Evolutionary conservation across 2,797 vertebrate species (phyloP).

Genomic region (Sternarchorhynchus goeldii): DNA sequence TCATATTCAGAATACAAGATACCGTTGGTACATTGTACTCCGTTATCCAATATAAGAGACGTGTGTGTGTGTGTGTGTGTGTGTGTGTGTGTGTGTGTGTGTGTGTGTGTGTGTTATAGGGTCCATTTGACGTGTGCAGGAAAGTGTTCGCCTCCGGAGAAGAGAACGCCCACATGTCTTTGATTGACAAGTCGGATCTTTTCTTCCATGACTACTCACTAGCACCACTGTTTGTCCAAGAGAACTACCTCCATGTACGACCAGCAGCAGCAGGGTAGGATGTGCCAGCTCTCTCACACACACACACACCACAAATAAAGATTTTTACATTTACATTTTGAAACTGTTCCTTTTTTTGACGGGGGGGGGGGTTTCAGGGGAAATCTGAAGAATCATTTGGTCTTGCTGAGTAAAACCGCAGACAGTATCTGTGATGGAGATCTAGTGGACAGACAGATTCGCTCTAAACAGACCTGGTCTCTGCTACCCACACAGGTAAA

Average conservation of each 20-base stretch:
- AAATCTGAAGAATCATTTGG: slow-evolving; percentile 87
- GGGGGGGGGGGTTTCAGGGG: slow-evolving; percentile 69
- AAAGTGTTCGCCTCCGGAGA: slow-evolving; percentile 88
- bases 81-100: not conserved
- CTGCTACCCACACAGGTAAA: slow-evolving; percentile 93
- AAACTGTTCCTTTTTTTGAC: not conserved
- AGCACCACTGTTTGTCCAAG: slow-evolving; percentile 94
- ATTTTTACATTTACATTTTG: not conserved
- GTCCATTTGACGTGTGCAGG: slow-evolving; percentile 93
- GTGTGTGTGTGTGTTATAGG: slow-evolving; percentile 67
- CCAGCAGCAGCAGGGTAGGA: slow-evolving; percentile 89
- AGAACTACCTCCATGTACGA: slow-evolving; percentile 92
- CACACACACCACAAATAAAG: not conserved
- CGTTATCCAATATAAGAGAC: too few species aligned
- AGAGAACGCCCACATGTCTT: slow-evolving; percentile 85
- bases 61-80: too few species aligned
- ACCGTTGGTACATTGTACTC: not conserved
- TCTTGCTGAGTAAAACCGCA: slow-evolving; percentile 92
- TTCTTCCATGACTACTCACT: slow-evolving; percentile 98
- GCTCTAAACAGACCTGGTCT: slow-evolving; percentile 90
- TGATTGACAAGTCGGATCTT: slow-evolving; percentile 94
- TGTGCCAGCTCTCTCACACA: not conserved
- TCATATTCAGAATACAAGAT: not conserved
- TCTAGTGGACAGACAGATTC: slow-evolving; percentile 90
- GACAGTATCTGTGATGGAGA: slow-evolving; percentile 96